Base-by-base conservation (phyloP, 2,113 vertebrate species). In the Petroica traversi region DNA sequence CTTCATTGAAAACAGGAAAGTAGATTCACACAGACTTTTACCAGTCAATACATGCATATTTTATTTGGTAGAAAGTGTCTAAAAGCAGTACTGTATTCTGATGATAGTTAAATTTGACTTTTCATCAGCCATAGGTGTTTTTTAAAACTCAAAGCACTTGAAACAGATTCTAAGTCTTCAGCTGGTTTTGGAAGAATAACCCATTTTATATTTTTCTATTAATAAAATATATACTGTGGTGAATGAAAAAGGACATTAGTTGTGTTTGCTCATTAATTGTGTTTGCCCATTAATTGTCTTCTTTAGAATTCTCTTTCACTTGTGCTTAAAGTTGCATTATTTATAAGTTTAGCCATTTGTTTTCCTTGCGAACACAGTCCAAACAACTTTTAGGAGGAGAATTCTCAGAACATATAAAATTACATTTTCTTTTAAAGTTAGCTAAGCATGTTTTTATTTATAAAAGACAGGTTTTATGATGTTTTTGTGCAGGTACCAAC, bases 401-500 rank as follows among this genome's bases (percentile, higher is more conserved):
- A 75, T 34, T 48, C 38, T 51, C 61, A 14, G n/a, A 74, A 18
- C 12, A 4, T 12, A 2, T 36, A 33, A 71, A 69, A 62, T 18
- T 10, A 18, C 0, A 5, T 33, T 74, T 74, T 77, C 82, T 6
- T 2, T 80, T 49, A 66, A 36, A 63, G 25, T 52, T 43, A 77
- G 6, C 49, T 2, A 36, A 34, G 5, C 73, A 6, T 43, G 22
- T 82, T 87, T 58, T 14, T 11, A 11, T n/a, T 14, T 45, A 33
- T 41, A 69, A 82, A 74, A 86, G 51, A 5, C 10, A 45, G 40
- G 55, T 43, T 78, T 73, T 14, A 5, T 25, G 4, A 0, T 41
- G 41, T 22, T 43, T 59, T 73, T 26, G n/a, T 22, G 25, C 93
- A 99, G 99, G 99, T 66, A 99, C 99, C 63, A 99, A 99, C 75